Conservation (phyloP, 2,888 invertebrate genomes). For the Protonemura montana region DNA sequence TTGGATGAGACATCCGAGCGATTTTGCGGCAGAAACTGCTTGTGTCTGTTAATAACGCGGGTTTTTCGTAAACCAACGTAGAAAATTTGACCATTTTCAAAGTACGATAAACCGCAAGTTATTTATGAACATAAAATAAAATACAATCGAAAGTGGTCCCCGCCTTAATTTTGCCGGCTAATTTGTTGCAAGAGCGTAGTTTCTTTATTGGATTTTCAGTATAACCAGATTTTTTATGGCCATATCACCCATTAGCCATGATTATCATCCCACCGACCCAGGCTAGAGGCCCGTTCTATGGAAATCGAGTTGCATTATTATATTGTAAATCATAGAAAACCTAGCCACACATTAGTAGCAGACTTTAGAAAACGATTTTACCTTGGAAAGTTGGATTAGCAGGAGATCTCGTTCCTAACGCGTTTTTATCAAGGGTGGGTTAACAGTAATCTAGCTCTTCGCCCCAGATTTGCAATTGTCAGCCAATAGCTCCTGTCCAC, state of each 20-base stretch:
- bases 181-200: background rate
- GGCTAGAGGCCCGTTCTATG: background rate
- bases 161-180: background rate
- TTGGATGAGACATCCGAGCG: background rate
- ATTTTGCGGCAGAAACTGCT: background rate
- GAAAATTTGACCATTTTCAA: background rate
- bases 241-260: background rate
- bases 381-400: background rate
- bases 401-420: background rate
- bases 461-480: background rate
- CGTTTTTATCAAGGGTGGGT: background rate
- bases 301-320: background rate
- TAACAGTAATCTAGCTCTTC: background rate
- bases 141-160: constrained; percentile 19
- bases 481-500: background rate
- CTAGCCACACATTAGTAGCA: background rate
- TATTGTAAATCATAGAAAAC: background rate
- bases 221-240: constrained; percentile 7
- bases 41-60: background rate
- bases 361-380: background rate
- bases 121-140: constrained; percentile 2
- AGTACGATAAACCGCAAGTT: background rate
- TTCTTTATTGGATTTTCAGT: constrained; percentile 3
- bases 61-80: background rate
- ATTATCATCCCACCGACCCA: background rate